Conservation (phyloP, 2,888 invertebrate genomes). For the Acleris literana region DNA sequence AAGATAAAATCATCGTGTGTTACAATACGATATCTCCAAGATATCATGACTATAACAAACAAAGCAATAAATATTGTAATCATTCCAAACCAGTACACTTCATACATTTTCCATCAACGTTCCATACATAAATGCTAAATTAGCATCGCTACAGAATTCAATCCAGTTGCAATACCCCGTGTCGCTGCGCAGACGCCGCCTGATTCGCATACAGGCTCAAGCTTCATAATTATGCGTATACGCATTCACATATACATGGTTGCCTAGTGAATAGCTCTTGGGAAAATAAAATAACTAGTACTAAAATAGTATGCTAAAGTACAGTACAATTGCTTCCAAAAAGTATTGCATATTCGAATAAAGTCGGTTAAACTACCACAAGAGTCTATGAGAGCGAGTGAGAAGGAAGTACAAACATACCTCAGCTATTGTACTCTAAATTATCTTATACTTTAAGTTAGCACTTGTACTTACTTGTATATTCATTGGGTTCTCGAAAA, state of each 20-base stretch:
- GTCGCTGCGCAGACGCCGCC: conserved; percentile 73
- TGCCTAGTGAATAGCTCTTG: not conserved
- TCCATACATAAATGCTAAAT: not conserved
- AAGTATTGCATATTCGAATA: too few species aligned
- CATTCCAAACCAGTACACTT: not conserved
- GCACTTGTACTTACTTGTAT: too few species aligned
- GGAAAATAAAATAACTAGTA: too few species aligned
- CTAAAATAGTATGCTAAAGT: not conserved
- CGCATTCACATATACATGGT: conserved; percentile 37
- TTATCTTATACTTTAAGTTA: too few species aligned
- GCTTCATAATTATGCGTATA: conserved; percentile 50
- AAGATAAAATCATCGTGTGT: too few species aligned
- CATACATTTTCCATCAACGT: conserved; percentile 1
- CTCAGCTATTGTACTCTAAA: too few species aligned
- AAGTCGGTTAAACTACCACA: too few species aligned
- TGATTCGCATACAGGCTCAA: conserved; percentile 66
- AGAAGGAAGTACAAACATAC: too few species aligned
- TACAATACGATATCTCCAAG: not conserved
- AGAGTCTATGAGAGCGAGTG: too few species aligned
- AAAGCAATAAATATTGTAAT: conserved; percentile 1
- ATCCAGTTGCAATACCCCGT: conserved; percentile 78
- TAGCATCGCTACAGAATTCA: conserved; percentile 52
- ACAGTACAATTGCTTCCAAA: too few species aligned
- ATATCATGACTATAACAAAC: not conserved
- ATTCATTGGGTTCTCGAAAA: too few species aligned